Evolutionary conservation across 2,797 vertebrate species (phyloP).

Genomic region (Acropternis orthonyx): DNA sequence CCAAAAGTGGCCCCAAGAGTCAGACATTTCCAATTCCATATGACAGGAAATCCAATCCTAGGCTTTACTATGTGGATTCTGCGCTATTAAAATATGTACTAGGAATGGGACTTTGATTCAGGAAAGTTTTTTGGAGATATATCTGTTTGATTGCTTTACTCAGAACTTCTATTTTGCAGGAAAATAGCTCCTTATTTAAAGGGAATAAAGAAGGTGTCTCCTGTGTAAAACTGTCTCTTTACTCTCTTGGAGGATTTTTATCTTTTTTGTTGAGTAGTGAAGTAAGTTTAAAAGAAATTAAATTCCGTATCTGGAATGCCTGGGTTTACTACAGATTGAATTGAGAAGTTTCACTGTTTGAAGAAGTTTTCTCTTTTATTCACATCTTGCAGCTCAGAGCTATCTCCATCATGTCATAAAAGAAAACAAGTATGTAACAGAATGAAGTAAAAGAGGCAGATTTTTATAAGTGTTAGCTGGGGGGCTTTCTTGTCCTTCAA

Average conservation of each 20-base stretch:
- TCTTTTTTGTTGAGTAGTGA: not conserved
- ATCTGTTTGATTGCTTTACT: not conserved
- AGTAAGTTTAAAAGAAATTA: constrained; percentile 16
- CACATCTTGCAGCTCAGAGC: constrained; percentile 20
- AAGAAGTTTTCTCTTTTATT: constrained; percentile 34
- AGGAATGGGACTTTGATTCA: not conserved
- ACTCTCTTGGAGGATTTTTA: not conserved
- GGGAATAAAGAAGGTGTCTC: not conserved
- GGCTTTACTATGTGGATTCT: not conserved
- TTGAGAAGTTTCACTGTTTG: constrained; percentile 6
- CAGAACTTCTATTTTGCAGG: not conserved
- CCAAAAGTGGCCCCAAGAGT: not conserved
- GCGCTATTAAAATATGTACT: not conserved
- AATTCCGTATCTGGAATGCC: not conserved
- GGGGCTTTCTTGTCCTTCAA: constrained; percentile 47
- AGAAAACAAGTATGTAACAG: constrained; percentile 35
- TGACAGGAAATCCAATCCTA: not conserved
- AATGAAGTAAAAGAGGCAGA: constrained; percentile 11
- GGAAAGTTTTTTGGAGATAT: not conserved
- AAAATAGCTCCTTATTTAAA: not conserved
- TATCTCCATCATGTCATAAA: constrained; percentile 18
- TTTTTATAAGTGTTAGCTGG: constrained; percentile 43
- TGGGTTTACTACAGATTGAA: not conserved
- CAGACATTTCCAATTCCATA: not conserved
- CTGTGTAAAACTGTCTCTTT: constrained; percentile 8